Base-by-base conservation (phyloP, 2,113 vertebrate genomes). In the Tachycineta bicolor region DNA sequence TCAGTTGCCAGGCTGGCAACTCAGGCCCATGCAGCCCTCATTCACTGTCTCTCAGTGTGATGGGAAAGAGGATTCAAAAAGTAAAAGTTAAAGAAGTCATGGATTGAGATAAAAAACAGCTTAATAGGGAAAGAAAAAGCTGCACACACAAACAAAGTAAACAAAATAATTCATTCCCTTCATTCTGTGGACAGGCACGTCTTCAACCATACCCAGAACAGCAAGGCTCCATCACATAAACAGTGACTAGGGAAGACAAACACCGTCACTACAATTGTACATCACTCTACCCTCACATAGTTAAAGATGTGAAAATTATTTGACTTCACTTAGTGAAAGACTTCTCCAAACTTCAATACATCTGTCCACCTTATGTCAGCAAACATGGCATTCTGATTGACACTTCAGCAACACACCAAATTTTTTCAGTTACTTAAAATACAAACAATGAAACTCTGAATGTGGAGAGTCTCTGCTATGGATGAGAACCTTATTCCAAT, bases 171-270 rank as follows among this genome's bases (percentile, higher is more conserved):
- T 73, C 4, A 53, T 46, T 82, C 46, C 8, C 16, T 41, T 33
- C 65, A 37, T 73, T 26, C 46, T 29, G 5, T 37, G 10, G n/a
- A 9, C 39, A 47, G 65, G 53, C 34, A 60, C 23, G 12, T 67
- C 12, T 56, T 67, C 46, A 82, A 73, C 19, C 23, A 39, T 37
- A 19, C 60, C 31, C 31, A 67, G 59, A 44, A 59, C 9, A 65
- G 39, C 29, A 12, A 18, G 34, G 21, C 22, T 78, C 29, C 21
- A 43, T 33, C 46, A 71, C n/a, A 59, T 7, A 46, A 77, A 64
- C 0, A 0, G 59, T 43, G 10, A 28, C 56, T 59, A 58, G n/a
- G 46, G 65, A 71, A 47, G n/a, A 28, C 26, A 65, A 53, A 31
- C 21, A 18, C 28, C 44, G 44, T 59, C 31, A 50, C 26, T 67